Evolutionary conservation across 2,888 invertebrate genomes (phyloP).

Genomic region (Orchestes rusci): DNA sequence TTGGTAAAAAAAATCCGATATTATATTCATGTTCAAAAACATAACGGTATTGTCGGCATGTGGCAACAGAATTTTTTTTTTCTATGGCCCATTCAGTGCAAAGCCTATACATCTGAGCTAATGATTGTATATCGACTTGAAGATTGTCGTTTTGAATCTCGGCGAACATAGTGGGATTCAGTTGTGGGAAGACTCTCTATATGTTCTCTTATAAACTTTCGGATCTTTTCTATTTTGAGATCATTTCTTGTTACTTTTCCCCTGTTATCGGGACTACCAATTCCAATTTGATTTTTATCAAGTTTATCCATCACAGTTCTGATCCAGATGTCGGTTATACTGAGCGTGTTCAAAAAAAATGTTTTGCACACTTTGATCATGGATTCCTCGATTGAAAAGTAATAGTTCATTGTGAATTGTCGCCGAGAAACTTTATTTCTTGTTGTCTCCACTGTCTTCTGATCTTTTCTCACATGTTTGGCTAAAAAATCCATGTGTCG

Average conservation of each 20-base stretch:
- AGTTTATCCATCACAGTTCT: conserved; percentile 13
- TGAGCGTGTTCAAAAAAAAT: conserved; percentile 11
- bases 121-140: conserved; percentile 7
- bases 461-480: conserved; percentile 10
- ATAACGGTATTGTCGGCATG: conserved; percentile 9
- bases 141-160: conserved; percentile 9
- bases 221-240: conserved; percentile 8
- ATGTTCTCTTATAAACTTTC: conserved; percentile 10
- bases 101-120: conserved; percentile 11
- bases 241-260: conserved; percentile 8
- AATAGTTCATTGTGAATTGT: conserved; percentile 11
- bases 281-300: conserved; percentile 10
- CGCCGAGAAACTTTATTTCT: conserved; percentile 3
- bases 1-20: no score
- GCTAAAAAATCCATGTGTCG: conserved; percentile 8
- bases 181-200: conserved; percentile 14
- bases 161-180: conserved; percentile 10
- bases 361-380: conserved; percentile 11
- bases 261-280: conserved; percentile 11
- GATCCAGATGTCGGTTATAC: conserved; percentile 13
- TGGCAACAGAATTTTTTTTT: conserved; percentile 8
- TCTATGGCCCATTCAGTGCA: conserved; percentile 9
- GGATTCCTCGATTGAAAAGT: conserved; percentile 8
- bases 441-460: conserved; percentile 5
- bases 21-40: no score